phyloP scores from a whole-genome alignment of 2,888 invertebrate species.

The Chalcosyrphus nemorum region DNA sequence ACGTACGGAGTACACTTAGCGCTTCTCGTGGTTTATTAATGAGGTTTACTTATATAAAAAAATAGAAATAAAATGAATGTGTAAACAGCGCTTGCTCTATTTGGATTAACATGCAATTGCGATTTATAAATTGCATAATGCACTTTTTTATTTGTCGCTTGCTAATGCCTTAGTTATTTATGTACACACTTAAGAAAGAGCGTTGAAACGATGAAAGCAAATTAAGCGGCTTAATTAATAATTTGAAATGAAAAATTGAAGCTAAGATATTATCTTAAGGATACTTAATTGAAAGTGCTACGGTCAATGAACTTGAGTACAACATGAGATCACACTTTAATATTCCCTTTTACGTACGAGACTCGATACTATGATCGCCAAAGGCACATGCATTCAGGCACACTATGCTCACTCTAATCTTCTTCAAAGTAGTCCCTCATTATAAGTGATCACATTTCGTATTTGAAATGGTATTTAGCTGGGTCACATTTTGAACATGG shows the following conservation, averaged over 20 bases:
- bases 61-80: not conserved
- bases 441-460: no score
- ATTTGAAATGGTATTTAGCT: no score
- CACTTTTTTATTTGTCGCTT: constrained; percentile 9
- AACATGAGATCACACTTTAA: no score
- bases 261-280: no score
- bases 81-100: not conserved
- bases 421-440: no score
- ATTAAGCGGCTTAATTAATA: not conserved
- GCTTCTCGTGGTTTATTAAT: constrained; percentile 45
- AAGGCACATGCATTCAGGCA: no score
- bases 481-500: no score
- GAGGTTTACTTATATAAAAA: constrained; percentile 19
- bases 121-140: constrained; percentile 42
- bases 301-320: no score
- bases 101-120: constrained; percentile 29
- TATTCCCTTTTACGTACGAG: no score
- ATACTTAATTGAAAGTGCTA: no score
- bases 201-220: not conserved
- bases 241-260: not conserved
- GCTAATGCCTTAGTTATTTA: not conserved
- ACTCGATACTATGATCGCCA: no score
- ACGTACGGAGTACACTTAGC: not conserved
- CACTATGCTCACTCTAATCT: no score
- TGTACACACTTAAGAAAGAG: not conserved